Base-by-base conservation (phyloP, 1,140 invertebrate genomes). In the Trichonephila clavipes region DNA sequence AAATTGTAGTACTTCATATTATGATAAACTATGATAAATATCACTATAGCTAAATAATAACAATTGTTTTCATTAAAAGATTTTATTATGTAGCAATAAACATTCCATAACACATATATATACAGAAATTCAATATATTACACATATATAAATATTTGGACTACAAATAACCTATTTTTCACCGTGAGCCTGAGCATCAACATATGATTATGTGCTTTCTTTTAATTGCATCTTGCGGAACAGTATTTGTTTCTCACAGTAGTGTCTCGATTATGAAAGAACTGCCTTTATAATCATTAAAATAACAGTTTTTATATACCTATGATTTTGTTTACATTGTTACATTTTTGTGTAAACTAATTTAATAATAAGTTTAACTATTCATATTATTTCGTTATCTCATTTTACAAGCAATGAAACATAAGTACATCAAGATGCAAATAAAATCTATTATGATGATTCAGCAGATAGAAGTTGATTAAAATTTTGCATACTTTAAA, bases 21-120 rank as follows among this genome's bases (percentile, higher is more conserved):
- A 19, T 1, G n/a, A 19, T 14, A 61, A 66, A 66, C 21, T n/a
- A 19, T 3, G 24, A 14, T 12, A 69, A 69, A 10, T 21, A 69
- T 1, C 24, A 24, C 0, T 12, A 24, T 69, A 69, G 24, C 6
- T 51, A 19, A 64, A 64, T 64, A 6, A 18, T 18, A 64, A 64
- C 18, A 64, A 21, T 2, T 64, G 44, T 51, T 69, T 77, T 18
- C 34, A 77, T 7, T 14, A 40, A 77, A 77, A 16, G 18, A 3
- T 40, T 77, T 77, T 77, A 77, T 77, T 72, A 14, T 6, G 34
- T 77, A 28, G 72, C 72, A 77, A 64, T 28, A 77, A 77, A 77
- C 72, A 77, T 40, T 77, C 28, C 28, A 18, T 77, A 77, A 77
- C 34, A 77, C 34, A 77, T 77, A 77, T 14, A 34, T 14, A 77